Conservation (phyloP, 2,113 vertebrate genomes). For the Neodon shergylaensis region DNA sequence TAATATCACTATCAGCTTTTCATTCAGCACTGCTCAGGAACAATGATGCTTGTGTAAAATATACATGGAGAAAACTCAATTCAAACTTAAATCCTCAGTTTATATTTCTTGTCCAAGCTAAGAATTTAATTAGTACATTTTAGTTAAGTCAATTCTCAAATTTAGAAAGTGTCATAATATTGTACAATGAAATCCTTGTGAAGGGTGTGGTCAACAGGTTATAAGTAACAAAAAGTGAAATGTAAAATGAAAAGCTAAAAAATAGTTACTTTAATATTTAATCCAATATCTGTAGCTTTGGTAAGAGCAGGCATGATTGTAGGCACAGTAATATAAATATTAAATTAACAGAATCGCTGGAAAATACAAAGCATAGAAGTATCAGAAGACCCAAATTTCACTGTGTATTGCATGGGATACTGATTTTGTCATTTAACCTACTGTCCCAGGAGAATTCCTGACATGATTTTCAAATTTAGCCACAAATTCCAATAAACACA, state of each 20-base stretch:
- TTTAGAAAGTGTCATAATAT: neutral
- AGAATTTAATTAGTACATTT: neutral
- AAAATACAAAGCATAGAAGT: neutral
- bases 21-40: neutral
- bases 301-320: neutral
- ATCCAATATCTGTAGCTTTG: neutral
- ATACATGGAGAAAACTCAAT: neutral
- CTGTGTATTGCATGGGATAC: neutral
- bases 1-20: neutral
- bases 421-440: neutral
- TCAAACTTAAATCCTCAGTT: neutral
- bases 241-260: neutral
- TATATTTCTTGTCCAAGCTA: neutral
- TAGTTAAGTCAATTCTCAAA: constrained; percentile 2
- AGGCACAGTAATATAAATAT: constrained; percentile 1
- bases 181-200: constrained; percentile 24
- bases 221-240: neutral
- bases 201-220: constrained; percentile 66
- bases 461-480: neutral
- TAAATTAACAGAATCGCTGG: neutral
- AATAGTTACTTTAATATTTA: neutral
- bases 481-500: neutral
- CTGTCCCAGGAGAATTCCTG: neutral
- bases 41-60: constrained; percentile 2
- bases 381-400: neutral